Base-by-base conservation (phyloP, 2,888 invertebrate genomes). In the Troilus luridus region DNA sequence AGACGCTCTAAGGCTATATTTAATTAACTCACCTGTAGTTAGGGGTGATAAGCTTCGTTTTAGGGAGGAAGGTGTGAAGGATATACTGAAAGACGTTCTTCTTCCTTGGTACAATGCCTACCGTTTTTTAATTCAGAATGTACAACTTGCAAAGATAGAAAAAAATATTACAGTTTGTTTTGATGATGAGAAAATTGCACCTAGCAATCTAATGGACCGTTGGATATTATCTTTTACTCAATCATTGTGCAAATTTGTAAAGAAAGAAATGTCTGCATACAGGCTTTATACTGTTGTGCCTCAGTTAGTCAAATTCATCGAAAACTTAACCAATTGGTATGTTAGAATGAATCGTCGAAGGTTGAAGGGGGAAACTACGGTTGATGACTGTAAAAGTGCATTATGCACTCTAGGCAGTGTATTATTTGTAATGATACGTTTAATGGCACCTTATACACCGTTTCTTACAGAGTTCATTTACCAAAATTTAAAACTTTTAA, bases 181-280 rank as follows among this genome's bases (percentile, higher is more conserved):
- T 91, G 92, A 93, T 91, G 93, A 94, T 93, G 94, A 94, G 93
- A 88, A 93, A 93, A 72, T 94, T 94, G 0, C 93, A 93, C 94
- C 94, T 77, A 93, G 93, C 92, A 99, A 99, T 94, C 97, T 98
- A 88, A 99, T 99, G 98, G 99, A 99, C 94, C 96, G 96, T 92
- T 99, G 99, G 99, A 98, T 99, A 91, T 94, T 99, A 59, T 99
- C 99, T 0, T 99, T 98, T 94, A 98, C 98, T 0, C 99, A 99
- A 94, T 98, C 98, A 0, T 95, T 99, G 17, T 95, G 99, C 88
- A 96, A 96, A 92, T 99, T 97, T 95, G 96, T 99, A 14, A 96
- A 97, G 90, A 95, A 96, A 93, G 99, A 99, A 95, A 99, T 99
- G 99, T 96, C 96, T 93, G 97, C 97, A 1, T 99, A 99, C 94